phyloP scores from a whole-genome alignment of 2,797 vertebrate genomes.

The Falco rusticolus region DNA sequence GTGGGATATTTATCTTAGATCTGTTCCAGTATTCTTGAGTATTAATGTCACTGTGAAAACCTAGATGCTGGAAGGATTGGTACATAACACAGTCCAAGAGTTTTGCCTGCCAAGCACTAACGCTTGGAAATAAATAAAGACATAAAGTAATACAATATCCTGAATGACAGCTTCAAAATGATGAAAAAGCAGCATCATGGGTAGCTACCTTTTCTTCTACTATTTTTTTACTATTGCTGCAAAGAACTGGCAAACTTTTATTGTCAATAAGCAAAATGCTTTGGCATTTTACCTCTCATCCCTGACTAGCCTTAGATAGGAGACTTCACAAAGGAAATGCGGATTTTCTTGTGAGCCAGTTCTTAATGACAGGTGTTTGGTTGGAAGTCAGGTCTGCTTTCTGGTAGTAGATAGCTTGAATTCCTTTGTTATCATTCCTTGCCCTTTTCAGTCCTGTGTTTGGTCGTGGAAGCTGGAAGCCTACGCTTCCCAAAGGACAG shows the following conservation, averaged over 20 bases:
- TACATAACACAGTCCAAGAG: neutral
- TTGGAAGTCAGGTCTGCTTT: neutral
- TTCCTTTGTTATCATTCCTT: constrained; percentile 10
- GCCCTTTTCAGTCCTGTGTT: constrained; percentile 7
- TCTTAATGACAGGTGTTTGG: neutral
- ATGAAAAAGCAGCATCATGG: neutral
- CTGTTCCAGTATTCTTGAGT: constrained; percentile 13
- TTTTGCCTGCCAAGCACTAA: constrained; percentile 38
- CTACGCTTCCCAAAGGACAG: neutral
- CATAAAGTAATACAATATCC: constrained; percentile 19
- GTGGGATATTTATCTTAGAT: constrained; percentile 26
- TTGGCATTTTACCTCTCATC: neutral
- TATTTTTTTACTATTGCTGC: neutral
- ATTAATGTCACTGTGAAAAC: constrained; percentile 44
- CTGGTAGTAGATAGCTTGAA: neutral
- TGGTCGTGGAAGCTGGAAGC: neutral
- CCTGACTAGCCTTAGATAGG: neutral
- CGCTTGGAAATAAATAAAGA: constrained; percentile 44
- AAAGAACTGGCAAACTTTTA: neutral
- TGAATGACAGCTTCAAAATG: constrained; percentile 10
- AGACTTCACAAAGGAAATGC: neutral
- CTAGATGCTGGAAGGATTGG: constrained; percentile 16
- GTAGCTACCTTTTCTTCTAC: neutral
- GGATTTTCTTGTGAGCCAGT: neutral
- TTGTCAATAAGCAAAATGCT: neutral